Evolutionary conservation across 2,113 vertebrate species (phyloP), one percentile per base, ranked within the genome.

Genomic region (Geococcyx californianus): DNA sequence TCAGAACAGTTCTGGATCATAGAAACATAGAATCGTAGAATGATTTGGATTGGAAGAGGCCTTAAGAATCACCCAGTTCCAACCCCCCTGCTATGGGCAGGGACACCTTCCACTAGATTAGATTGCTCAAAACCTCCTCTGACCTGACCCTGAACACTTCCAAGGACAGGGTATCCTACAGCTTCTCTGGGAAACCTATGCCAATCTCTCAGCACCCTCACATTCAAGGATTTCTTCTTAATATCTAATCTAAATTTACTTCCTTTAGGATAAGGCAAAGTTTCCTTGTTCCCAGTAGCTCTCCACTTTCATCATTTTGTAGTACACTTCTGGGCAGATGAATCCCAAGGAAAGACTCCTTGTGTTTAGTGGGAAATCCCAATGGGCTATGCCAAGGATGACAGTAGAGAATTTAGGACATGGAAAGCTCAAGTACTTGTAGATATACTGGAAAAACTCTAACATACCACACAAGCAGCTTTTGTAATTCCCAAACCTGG

Each of bases 401-500:
- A 81, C 45, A 74, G 79, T 40, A 68, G n/a, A 84, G 90, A 95
- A 95, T 96, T 58, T 58, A 70, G 89, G 64, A 88, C 51, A 66
- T 67, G 82, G 83, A 94, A 84, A 95, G 54, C 81, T 80, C 60
- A 90, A 92, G 78, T 55, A 73, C 58, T 93, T 94, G 68, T 87
- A 91, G 89, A 85, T 89, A 86, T 49, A 67, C 58, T 96, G 89
- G 94, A 97, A 97, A 95, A 97, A 90, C 42, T 64, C 66, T 45
- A 95, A 87, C 44, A 66, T 96, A 93, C 97, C 96, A 97, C 97
- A 97, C 96, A 98, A 96, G 97, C 79, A 97, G 97, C 96, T 97
- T 97, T 97, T 97, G 88, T 97, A 88, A 96, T 97, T 95, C 95
- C 87, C 89, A 87, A 89, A 84, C 77, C 97, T 97, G 96, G 94